Evolutionary conservation across 2,888 invertebrate species (phyloP).

Genomic region (Cyclophora punctaria): DNA sequence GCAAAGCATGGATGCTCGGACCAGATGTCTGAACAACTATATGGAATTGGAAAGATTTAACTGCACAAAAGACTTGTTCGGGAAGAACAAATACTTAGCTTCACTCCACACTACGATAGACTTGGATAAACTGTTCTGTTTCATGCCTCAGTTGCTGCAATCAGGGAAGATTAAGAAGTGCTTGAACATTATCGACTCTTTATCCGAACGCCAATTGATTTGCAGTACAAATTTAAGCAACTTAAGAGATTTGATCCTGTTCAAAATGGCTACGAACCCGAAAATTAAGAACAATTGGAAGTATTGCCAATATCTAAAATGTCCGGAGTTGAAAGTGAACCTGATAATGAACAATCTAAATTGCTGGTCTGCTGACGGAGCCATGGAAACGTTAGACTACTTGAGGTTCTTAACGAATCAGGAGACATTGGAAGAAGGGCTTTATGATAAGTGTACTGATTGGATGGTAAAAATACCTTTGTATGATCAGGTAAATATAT

Average conservation of each 20-base stretch:
- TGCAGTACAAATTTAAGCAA: constrained; percentile 70
- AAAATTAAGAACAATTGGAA: constrained; percentile 64
- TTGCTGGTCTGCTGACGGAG: constrained; percentile 74
- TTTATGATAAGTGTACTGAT: constrained; percentile 62
- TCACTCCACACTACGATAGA: constrained; percentile 76
- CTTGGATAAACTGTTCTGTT: constrained; percentile 64
- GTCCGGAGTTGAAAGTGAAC: constrained; percentile 64
- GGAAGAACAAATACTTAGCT: constrained; percentile 74
- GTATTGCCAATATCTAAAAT: constrained; percentile 68
- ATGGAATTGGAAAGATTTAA: constrained; percentile 73
- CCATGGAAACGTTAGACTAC: constrained; percentile 66
- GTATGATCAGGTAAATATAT: constrained; percentile 72
- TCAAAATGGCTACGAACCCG: constrained; percentile 71
- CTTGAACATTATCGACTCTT: constrained; percentile 70
- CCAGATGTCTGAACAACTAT: constrained; percentile 76
- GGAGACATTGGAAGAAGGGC: constrained; percentile 55
- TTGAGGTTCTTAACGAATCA: constrained; percentile 58
- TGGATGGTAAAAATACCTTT: constrained; percentile 78
- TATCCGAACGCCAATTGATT: constrained; percentile 73
- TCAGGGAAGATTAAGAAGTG: constrained; percentile 65
- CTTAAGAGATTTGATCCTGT: constrained; percentile 76
- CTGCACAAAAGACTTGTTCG: constrained; percentile 68
- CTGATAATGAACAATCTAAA: constrained; percentile 71
- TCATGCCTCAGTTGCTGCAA: constrained; percentile 61
- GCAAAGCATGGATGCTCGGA: constrained; percentile 73